Percentiles rank a stretch among this genome's conserved stretches.
Evolutionary conservation across 2,888 invertebrate genomes (phyloP).

Genomic region (Nezara viridula): DNA sequence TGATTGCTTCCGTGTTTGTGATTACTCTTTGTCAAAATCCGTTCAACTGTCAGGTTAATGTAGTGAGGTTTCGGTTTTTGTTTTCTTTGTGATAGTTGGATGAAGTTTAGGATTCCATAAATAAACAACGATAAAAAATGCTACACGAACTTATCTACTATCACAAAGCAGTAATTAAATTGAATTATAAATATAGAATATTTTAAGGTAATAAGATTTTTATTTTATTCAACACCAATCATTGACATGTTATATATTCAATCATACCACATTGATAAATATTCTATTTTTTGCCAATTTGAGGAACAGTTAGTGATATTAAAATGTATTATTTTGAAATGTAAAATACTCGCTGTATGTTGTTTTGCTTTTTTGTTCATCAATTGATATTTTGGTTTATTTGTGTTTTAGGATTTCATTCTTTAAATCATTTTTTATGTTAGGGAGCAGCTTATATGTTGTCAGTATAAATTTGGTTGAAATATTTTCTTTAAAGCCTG

Average conservation of each 20-base stretch:
- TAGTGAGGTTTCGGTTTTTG: conserved; percentile 49
- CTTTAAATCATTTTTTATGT: neutral
- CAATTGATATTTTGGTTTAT: neutral
- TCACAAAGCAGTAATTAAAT: conserved; percentile 47
- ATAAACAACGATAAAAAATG: neutral
- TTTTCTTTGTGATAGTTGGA: neutral
- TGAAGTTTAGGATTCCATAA: neutral
- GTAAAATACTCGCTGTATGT: neutral
- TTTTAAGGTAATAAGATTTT: neutral
- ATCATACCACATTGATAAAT: neutral
- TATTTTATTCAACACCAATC: neutral
- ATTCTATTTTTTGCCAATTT: neutral
- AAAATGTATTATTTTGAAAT: neutral
- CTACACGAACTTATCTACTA: neutral
- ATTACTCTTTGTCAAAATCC: conserved; percentile 46
- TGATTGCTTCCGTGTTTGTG: conserved; percentile 20
- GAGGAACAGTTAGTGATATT: neutral
- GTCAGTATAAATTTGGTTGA: neutral
- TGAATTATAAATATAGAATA: conserved; percentile 1
- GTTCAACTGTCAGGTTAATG: conserved; percentile 48
- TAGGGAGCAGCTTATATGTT: neutral
- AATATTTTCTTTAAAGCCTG: neutral
- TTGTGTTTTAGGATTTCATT: neutral
- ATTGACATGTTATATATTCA: neutral
- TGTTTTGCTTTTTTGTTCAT: neutral